Evolutionary conservation across 2,113 vertebrate genomes (phyloP), one percentile per base, ranked within the genome.

Genomic region (Amblyopsis rosae): DNA sequence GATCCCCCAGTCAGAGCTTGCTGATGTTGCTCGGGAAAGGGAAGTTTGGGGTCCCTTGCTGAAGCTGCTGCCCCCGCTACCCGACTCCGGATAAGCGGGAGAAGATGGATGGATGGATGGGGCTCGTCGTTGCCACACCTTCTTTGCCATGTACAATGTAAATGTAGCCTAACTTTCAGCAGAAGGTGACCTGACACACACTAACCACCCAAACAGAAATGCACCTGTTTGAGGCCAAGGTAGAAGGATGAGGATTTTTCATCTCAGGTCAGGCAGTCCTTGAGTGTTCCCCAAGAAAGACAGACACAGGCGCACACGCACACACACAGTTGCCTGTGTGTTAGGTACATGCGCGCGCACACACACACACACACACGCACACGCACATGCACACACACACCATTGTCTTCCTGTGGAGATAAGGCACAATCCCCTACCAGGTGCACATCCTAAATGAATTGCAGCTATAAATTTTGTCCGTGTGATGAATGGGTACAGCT

Each of bases 171-270:
- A 26, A 26, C 26, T 26, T 26, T 49, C 53, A 4, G 69, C 61
- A 67, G 70, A 79, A 77, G 60, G 63, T 86, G 89, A 89, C 87
- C 89, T 84, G 87, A 59, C 57, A 59, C 19, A 50, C 35, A 64
- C 63, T 46, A 64, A 59, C 55, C 41, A 47, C 46, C 62, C n/a
- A 61, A 49, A 61, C 59, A 19, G n/a, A 53, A 1, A 26, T 49
- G 60, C 65, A 62, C 50, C 12, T 12, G 62, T 41, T 59, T 1
- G 6, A 54, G 47, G 15, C 67, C 5, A 6, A 65, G 69, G 69
- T 32, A 67, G 35, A 47, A 49, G 69, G 49, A 79, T 35, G 51
- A 63, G 77, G 19, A 70, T 84, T 81, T 84, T 88, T 88, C 77
- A 81, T 84, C 72, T 73, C 64, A 73, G 73, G 61, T 86, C 80